A percentile compares a stretch with the other conserved stretches of the same genome.
Evolutionary conservation across 1,140 invertebrate species (phyloP).

Genomic region (Rhopalosiphum padi): DNA sequence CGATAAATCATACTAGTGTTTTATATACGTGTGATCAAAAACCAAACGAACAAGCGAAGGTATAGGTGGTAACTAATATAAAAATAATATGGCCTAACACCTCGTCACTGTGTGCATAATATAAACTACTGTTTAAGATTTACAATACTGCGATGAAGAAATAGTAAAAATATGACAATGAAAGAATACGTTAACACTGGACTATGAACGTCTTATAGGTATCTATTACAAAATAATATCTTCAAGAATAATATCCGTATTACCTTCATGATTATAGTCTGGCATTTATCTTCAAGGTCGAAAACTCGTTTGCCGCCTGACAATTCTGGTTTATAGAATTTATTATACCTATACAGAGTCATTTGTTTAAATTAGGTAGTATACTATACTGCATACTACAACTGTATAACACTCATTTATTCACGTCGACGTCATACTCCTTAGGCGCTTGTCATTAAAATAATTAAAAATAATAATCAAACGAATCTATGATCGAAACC

Average conservation of each 20-base stretch:
- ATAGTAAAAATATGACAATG: not conserved
- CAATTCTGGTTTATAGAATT: not conserved
- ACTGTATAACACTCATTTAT: too few relatives aligned
- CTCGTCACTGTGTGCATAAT: not conserved
- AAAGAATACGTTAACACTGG: not conserved
- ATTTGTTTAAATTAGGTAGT: too few relatives aligned
- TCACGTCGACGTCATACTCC: too few relatives aligned
- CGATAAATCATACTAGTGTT: not conserved
- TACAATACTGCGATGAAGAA: not conserved
- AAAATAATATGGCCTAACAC: not conserved
- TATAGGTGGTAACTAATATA: not conserved
- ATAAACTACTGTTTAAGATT: not conserved
- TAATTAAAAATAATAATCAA: too few relatives aligned
- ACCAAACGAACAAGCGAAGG: not conserved
- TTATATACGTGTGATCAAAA: not conserved
- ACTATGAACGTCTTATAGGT: not conserved
- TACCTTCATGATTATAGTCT: not conserved
- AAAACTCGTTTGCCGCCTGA: not conserved
- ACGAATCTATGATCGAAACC: too few relatives aligned
- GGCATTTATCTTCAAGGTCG: not conserved
- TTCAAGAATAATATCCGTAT: slow-evolving; percentile 13
- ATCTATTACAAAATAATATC: not conserved
- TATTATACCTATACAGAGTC: too few relatives aligned
- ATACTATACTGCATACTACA: too few relatives aligned
- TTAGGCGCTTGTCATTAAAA: too few relatives aligned